Conservation (phyloP, 2,797 vertebrate species). For the Acipenser transmontanus region DNA sequence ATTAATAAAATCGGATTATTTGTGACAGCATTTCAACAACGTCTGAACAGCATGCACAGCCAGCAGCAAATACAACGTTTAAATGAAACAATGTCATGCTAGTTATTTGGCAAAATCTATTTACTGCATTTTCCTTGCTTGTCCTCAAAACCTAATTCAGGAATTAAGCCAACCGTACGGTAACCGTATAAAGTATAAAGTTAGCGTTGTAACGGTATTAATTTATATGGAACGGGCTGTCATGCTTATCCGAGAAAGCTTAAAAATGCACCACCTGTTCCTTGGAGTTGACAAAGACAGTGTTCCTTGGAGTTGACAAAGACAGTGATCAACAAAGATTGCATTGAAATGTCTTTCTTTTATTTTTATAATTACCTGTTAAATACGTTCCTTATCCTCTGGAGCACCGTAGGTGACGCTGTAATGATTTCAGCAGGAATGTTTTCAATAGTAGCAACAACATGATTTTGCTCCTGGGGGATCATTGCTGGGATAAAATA, state of each 20-base stretch:
- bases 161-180: too few species aligned
- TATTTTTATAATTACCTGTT: constrained; percentile 69
- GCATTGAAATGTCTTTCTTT: not conserved
- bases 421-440: constrained; percentile 67
- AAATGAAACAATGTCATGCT: too few species aligned
- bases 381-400: constrained; percentile 75
- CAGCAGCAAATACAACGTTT: too few species aligned
- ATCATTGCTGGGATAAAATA: constrained; percentile 63
- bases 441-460: constrained; percentile 81
- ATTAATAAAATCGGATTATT: too few species aligned
- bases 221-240: too few species aligned
- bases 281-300: constrained; percentile 4
- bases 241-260: not conserved
- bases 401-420: constrained; percentile 62
- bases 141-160: too few species aligned
- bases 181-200: too few species aligned
- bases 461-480: constrained; percentile 74
- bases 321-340: constrained; percentile 5
- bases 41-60: too few species aligned
- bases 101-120: too few species aligned
- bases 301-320: constrained; percentile 11
- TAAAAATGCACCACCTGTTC: constrained; percentile 21
- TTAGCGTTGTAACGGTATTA: too few species aligned
- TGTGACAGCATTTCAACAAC: too few species aligned
- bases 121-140: too few species aligned